Percentiles rank a stretch among this genome's conserved stretches.
These are phyloP conservation scores for Carcinoscorpius rotundicauda DNA, from an alignment of 1,140 invertebrate genomes.

Conservation along the genomic window DNA sequence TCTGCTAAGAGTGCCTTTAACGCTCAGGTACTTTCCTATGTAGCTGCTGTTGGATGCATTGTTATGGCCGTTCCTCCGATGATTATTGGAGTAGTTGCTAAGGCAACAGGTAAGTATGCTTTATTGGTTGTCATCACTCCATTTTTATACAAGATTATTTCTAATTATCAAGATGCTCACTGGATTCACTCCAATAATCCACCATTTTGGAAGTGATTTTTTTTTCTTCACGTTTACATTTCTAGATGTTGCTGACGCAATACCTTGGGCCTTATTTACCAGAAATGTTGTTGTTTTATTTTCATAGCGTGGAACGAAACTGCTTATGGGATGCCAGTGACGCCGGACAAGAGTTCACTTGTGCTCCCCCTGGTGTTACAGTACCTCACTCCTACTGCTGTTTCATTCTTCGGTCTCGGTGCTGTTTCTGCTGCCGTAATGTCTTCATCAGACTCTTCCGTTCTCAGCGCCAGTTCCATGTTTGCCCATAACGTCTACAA, in stretches of 20 bases:
- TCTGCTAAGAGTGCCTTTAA: conserved; percentile 85
- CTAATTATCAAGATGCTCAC: too few species aligned
- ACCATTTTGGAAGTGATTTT: too few species aligned
- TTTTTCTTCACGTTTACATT: too few species aligned
- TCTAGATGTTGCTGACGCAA: too few species aligned
- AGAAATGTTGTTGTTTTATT: not conserved
- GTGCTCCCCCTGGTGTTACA: conserved; percentile 94
- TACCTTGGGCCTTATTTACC: too few species aligned
- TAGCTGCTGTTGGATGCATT: conserved; percentile 87
- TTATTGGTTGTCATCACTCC: not conserved
- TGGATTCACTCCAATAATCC: too few species aligned
- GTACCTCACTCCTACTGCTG: conserved; percentile 78
- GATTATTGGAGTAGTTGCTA: conserved; percentile 92
- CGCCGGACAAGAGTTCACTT: conserved; percentile 61
- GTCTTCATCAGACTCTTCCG: conserved; percentile 96
- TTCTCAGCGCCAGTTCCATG: conserved; percentile 93
- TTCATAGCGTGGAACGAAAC: conserved; percentile 69
- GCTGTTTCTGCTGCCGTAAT: conserved; percentile 97
- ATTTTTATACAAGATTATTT: too few species aligned
- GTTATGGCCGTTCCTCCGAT: conserved; percentile 94
- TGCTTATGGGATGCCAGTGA: conserved; percentile 52
- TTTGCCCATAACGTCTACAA: conserved; percentile 97
- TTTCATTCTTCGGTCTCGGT: conserved; percentile 92
- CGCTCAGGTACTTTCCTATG: conserved; percentile 90
- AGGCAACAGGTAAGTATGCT: conserved; percentile 66